Base-by-base conservation (phyloP, 2,113 vertebrate species). In the Hydrolagus affinis region DNA sequence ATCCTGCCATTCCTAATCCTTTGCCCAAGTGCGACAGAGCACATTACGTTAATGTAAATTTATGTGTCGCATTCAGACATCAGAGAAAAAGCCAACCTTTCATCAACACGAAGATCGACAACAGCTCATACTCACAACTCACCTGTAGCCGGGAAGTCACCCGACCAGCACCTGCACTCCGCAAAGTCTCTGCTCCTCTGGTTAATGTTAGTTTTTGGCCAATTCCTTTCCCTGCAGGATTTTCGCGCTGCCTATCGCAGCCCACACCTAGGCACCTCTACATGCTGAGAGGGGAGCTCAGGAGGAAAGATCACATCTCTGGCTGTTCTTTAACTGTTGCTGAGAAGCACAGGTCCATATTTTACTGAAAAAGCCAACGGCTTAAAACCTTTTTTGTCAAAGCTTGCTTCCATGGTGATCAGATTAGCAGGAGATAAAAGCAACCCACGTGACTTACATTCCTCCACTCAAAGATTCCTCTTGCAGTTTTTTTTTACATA, bases 331-430 rank as follows among this genome's bases (percentile, higher is more conserved):
- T 75, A 23, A 21, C 57, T 57, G 23, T 25, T 60, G n/a, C 56
- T 57, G 75, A 60, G 60, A 66, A 8, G 17, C 62, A 66, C 62
- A 32, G 8, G 64, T 28, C 78, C 62, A 28, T 44, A 44, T 30
- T 19, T 19, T 64, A 83, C 78, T 19, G 28, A 25, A 83, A 12
- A 11, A 83, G 62, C 62, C 11, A 19, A 30, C 19, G 78, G 25
- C 66, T 15, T 83, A 83, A 66, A 23, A 66, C 21, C 66, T 80
- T 59, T 87, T 6, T 86, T 89, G 86, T 85, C 89, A 83, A 91
- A 90, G 91, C 91, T 89, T 90, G 90, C 91, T 92, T 90, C 90
- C 91, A 91, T 92, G 90, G 91, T 91, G 91, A 92, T 90, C 73
- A 91, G 90, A 92, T 91, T 91, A 91, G 91, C 89, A 87, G 88